phyloP scores from a whole-genome alignment of 2,888 invertebrate species.

The Eudiplozoon nipponicum region DNA sequence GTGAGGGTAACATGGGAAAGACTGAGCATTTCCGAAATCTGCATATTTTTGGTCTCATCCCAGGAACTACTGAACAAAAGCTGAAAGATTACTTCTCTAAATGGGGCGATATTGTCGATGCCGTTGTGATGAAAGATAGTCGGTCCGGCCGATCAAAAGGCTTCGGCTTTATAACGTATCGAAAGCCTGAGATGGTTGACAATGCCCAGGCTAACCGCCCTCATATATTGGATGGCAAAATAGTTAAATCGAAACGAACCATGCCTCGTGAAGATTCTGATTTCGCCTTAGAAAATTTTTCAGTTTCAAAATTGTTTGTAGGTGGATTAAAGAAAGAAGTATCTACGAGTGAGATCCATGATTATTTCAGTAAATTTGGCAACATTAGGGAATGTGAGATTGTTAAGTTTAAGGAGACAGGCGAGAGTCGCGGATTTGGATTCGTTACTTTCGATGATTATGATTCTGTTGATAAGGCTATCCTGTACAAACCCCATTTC shows the following conservation, averaged over 20 bases:
- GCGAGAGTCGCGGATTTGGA: slow-evolving; percentile 70
- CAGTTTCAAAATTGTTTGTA: slow-evolving; percentile 69
- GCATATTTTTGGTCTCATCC: slow-evolving; percentile 66
- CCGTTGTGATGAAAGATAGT: slow-evolving; percentile 16
- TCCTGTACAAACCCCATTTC: slow-evolving; percentile 22
- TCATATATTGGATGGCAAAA: slow-evolving; percentile 61
- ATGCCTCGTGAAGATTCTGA: slow-evolving; percentile 49
- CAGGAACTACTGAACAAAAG: slow-evolving; percentile 57
- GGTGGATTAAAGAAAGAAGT: slow-evolving; percentile 68
- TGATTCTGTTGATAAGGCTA: slow-evolving; percentile 76
- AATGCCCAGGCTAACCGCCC: slow-evolving; percentile 50
- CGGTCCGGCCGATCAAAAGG: slow-evolving; percentile 36
- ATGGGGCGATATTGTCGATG: slow-evolving; percentile 44
- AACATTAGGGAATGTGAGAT: slow-evolving; percentile 48
- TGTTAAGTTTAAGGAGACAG: slow-evolving; percentile 61
- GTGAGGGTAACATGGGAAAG: no score
- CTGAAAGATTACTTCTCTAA: slow-evolving; percentile 61
- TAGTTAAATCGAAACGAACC: slow-evolving; percentile 80
- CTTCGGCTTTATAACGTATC: slow-evolving; percentile 87
- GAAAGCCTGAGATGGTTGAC: slow-evolving; percentile 64
- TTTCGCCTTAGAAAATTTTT: slow-evolving; percentile 58
- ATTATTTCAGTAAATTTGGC: slow-evolving; percentile 36
- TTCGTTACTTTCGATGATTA: slow-evolving; percentile 87
- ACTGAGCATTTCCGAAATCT: slow-evolving; percentile 39
- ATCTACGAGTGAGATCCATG: slow-evolving; percentile 46